Evolutionary conservation across 2,797 vertebrate species (phyloP), one percentile per base, ranked within the genome.

Genomic region (Ispidina picta): DNA sequence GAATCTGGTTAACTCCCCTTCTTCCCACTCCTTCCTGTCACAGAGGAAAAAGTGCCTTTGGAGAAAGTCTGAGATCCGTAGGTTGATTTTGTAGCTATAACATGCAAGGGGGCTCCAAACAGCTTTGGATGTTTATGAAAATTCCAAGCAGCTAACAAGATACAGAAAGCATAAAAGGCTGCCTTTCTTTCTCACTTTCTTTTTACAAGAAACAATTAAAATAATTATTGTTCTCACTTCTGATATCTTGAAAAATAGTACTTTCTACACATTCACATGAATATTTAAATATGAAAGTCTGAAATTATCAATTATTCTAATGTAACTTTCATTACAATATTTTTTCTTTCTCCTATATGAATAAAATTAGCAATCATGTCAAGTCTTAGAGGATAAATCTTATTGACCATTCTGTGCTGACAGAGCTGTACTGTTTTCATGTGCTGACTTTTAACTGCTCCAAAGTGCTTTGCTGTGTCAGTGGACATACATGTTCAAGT

Each of bases 11-110:
- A 92, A 92, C 89, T 93, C 94, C 90, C 43, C 51, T 88, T 91
- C 94, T 96, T 96, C 88, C 95, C 86, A 93, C 88, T 93, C 81
- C 78, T 93, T 93, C 91, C 89, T 95, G 85, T 91, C 68, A 83
- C 41, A 86, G 64, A 84, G 71, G 64, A 89, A 92, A 52, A 81
- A 82, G 63, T 56, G 43, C 31, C 71, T 86, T 86, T 80, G 62
- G 64, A 94, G 58, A 90, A 94, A 48, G 21, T 62, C 23, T 68
- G 77, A 84, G 71, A 88, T 46, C 54, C 63, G 80, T 90, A 88
- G 51, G 75, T 58, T 91, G 83, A 64, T 91, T 77, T 89, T 84
- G 49, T 15, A 88, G 16, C 35, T 79, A 13, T 63, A 80, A 44
- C 2, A 8, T 46, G 23, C 18, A 74, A 86, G 59, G 43, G 77